These are phyloP conservation scores for Mythimna ferrago DNA, from an alignment of 2,888 invertebrate species.

Conservation along the genomic window DNA sequence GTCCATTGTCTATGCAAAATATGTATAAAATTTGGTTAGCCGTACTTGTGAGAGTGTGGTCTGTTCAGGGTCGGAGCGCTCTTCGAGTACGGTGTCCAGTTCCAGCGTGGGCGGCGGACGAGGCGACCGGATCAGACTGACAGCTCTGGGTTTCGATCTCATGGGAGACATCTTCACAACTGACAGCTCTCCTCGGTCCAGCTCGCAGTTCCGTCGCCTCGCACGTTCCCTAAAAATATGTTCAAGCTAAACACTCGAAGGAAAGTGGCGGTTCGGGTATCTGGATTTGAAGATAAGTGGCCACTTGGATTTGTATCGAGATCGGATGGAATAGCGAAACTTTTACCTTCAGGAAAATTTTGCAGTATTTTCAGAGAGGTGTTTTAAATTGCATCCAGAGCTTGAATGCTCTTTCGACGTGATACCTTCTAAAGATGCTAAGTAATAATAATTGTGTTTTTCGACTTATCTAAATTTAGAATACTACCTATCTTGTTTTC, in stretches of 20 bases:
- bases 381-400: constrained; percentile 20
- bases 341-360: constrained; percentile 4
- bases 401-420: neutral
- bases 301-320: constrained; percentile 13
- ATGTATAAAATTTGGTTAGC: neutral
- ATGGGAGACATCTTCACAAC: constrained; percentile 92
- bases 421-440: neutral
- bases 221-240: constrained; percentile 92
- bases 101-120: constrained; percentile 95
- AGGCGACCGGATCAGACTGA: constrained; percentile 90
- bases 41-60: constrained; percentile 89
- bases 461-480: neutral
- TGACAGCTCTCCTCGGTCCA: constrained; percentile 95
- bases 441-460: neutral
- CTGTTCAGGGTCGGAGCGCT: constrained; percentile 95
- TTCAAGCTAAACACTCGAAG: constrained; percentile 19
- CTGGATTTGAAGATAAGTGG: neutral
- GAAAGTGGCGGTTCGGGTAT: constrained; percentile 13
- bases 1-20: neutral
- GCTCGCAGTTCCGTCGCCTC: constrained; percentile 94
- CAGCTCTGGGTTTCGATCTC: constrained; percentile 79
- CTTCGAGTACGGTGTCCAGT: constrained; percentile 96
- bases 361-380: constrained; percentile 19
- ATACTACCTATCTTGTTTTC: constrained; percentile 1
- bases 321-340: constrained; percentile 3